A percentile compares a stretch with the other conserved stretches of the same genome.
These are phyloP conservation scores for Pachyseris speciosa DNA, from an alignment of 64 coral and sea anemone genomes.

Conservation along the genomic window DNA sequence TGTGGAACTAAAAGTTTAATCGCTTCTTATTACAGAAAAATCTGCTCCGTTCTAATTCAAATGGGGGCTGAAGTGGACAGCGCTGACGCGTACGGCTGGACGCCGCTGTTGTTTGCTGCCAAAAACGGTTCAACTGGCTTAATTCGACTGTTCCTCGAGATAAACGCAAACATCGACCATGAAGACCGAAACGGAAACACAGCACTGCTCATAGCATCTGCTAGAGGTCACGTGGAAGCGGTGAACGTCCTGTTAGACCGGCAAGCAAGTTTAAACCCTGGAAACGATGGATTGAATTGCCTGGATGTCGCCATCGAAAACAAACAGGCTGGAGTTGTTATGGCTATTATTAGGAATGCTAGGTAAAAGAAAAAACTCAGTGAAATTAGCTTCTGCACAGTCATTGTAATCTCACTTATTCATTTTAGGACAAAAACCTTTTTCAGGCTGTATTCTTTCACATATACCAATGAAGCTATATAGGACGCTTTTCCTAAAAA, in stretches of 20 bases:
- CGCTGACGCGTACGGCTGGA: conserved; percentile 69
- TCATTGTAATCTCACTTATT: too few species aligned
- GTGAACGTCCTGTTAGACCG: conserved; percentile 70
- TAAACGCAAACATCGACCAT: conserved; percentile 42
- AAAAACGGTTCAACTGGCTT: conserved; percentile 52
- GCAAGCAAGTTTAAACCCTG: conserved; percentile 41
- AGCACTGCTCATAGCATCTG: conserved; percentile 78
- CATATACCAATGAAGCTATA: too few species aligned
- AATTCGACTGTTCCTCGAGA: conserved; percentile 35
- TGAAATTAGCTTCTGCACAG: too few species aligned
- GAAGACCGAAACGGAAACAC: conserved; percentile 71
- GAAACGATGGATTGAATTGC: conserved; percentile 52
- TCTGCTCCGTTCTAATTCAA: conserved; percentile 60
- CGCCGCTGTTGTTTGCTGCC: conserved; percentile 75
- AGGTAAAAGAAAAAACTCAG: too few species aligned
- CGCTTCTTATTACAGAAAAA: conserved; percentile 48
- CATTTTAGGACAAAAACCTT: too few species aligned
- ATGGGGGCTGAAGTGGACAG: conserved; percentile 77
- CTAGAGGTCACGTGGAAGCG: conserved; percentile 40
- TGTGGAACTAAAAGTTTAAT: not conserved
- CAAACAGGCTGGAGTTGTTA: conserved; percentile 59
- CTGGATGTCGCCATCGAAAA: conserved; percentile 73
- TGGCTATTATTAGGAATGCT: conserved; percentile 69
- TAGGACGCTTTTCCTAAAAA: too few species aligned
- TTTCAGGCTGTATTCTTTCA: too few species aligned